A percentile compares a stretch with the other conserved stretches of the same genome.
Conservation (phyloP, 2,113 vertebrate species). For the Ptilonorhynchus violaceus region DNA sequence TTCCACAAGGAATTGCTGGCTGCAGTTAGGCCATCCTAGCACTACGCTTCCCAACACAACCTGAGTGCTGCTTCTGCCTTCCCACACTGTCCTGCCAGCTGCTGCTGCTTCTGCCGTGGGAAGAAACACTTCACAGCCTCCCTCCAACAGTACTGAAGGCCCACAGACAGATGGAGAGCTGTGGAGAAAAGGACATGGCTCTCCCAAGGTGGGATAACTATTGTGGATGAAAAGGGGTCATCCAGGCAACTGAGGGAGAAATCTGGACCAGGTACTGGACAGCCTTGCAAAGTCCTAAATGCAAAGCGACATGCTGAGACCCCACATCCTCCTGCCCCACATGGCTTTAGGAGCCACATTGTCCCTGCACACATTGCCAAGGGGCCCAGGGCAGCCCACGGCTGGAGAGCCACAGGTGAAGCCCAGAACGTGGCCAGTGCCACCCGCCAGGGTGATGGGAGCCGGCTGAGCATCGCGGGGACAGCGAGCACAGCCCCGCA, state of each 20-base stretch:
- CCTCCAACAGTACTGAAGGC: fast-evolving
- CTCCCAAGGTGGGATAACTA: neutral
- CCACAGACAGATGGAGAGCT: fast-evolving
- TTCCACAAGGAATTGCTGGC: neutral
- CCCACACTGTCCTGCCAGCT: fast-evolving
- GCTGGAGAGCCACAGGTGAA: neutral
- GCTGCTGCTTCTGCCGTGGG: neutral
- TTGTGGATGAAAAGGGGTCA: fast-evolving
- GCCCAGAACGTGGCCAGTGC: neutral
- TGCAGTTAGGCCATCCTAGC: neutral
- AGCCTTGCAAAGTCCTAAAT: neutral
- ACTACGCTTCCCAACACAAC: neutral
- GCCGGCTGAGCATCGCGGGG: neutral
- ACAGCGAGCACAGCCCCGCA: fast-evolving
- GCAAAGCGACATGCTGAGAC: neutral
- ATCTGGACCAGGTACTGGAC: fast-evolving
- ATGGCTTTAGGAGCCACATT: fast-evolving
- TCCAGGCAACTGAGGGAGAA: fast-evolving
- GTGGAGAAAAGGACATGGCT: fast-evolving
- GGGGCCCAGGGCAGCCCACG: neutral
- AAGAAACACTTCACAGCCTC: neutral
- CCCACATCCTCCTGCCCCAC: fast-evolving
- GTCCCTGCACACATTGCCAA: neutral
- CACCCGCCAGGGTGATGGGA: neutral
- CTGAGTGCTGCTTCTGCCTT: neutral